Evolutionary conservation across 2,113 vertebrate genomes (phyloP).

Genomic region (Paradisaea rubra): DNA sequence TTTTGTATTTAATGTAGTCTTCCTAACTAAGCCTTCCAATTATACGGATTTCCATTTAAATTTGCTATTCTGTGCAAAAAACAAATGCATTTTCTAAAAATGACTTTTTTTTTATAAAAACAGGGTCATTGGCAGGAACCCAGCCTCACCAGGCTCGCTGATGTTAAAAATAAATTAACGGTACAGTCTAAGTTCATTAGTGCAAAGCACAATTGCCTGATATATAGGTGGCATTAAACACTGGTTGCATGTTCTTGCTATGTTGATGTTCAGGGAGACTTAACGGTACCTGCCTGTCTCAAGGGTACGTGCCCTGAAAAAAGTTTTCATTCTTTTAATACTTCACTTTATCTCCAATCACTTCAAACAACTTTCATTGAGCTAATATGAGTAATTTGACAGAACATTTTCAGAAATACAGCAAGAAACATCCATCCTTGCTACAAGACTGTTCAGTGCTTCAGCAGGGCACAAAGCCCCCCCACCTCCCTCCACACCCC

Average conservation of each 20-base stretch:
- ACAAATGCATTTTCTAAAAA: neutral
- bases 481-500: neutral
- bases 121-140: neutral
- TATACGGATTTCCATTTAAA: neutral
- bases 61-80: neutral
- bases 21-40: neutral
- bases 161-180: neutral
- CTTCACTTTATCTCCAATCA: neutral
- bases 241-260: neutral
- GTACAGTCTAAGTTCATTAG: neutral
- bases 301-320: neutral
- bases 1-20: neutral
- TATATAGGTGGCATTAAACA: neutral
- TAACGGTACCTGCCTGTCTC: neutral
- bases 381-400: neutral
- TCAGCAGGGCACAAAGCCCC: neutral
- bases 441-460: neutral
- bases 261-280: neutral
- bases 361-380: neutral
- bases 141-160: neutral
- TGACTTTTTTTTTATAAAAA: neutral
- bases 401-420: neutral
- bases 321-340: neutral
- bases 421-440: neutral
- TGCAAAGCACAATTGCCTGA: neutral